Evolutionary conservation across 2,113 vertebrate species (phyloP).

Genomic region (Macquaria ambigua): DNA sequence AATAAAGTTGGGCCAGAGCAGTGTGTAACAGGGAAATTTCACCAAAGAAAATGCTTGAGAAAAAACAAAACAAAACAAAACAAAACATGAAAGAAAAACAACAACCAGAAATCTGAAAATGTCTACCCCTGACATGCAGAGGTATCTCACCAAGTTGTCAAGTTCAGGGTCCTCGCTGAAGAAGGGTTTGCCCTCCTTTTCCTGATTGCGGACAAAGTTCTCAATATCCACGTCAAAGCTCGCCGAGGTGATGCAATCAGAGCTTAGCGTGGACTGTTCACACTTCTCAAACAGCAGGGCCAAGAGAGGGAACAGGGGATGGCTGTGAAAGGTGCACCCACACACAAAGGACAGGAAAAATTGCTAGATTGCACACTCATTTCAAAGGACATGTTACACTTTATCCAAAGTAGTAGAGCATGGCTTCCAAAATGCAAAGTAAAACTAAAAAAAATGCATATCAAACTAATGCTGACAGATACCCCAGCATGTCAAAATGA

Average conservation of each 20-base stretch:
- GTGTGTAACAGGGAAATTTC: neutral
- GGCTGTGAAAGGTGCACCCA: constrained; percentile 80
- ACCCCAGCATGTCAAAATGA: neutral
- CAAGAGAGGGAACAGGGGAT: constrained; percentile 95
- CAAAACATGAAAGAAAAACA: neutral
- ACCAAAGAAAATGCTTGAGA: neutral
- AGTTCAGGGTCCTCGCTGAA: constrained; percentile 98
- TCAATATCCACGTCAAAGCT: constrained; percentile 98
- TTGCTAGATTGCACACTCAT: neutral
- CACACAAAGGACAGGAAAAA: neutral
- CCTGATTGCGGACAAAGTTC: constrained; percentile 96
- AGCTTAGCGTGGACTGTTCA: constrained; percentile 96
- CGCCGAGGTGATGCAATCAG: constrained; percentile 97
- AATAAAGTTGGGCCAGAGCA: neutral
- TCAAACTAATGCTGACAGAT: neutral
- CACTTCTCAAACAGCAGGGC: constrained; percentile 98
- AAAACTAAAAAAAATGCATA: neutral
- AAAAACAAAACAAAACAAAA: neutral
- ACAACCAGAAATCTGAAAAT: neutral
- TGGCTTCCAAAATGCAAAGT: neutral
- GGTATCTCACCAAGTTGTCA: constrained; percentile 93
- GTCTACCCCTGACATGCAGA: neutral
- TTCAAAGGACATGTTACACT: neutral
- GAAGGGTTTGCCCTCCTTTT: constrained; percentile 97
- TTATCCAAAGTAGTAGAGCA: neutral